phyloP scores from a whole-genome alignment of 1,140 invertebrate genomes.

The Drosophila virilis region DNA sequence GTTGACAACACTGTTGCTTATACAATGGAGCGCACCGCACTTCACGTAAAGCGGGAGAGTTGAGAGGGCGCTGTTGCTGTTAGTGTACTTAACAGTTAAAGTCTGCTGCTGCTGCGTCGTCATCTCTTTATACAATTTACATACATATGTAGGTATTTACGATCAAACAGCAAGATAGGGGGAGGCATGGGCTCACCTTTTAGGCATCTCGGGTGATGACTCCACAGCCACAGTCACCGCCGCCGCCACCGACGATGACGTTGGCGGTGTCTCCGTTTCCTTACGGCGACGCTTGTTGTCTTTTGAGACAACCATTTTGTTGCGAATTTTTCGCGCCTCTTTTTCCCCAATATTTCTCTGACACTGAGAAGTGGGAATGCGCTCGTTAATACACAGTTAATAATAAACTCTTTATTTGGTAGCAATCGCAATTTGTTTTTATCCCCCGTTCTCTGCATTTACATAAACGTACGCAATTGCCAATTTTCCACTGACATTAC shows the following conservation, averaged over 20 bases:
- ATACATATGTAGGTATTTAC: constrained; percentile 34
- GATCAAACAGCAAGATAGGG: constrained; percentile 32
- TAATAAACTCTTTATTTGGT: constrained; percentile 7
- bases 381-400: constrained; percentile 32
- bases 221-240: constrained; percentile 65
- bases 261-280: constrained; percentile 75
- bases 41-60: constrained; percentile 19
- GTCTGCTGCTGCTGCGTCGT: constrained; percentile 59
- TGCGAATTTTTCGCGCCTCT: constrained; percentile 77
- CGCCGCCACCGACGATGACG: constrained; percentile 55
- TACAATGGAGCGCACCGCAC: constrained; percentile 39
- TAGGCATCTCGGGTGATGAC: constrained; percentile 84
- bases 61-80: neutral
- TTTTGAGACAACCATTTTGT: constrained; percentile 84
- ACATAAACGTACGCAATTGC: constrained; percentile 57
- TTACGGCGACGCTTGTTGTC: constrained; percentile 82
- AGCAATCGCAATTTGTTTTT: constrained; percentile 37
- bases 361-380: constrained; percentile 12
- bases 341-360: constrained; percentile 56
- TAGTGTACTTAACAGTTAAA: constrained; percentile 6
- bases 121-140: constrained; percentile 58
- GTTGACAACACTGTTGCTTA: constrained; percentile 44
- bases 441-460: constrained; percentile 35
- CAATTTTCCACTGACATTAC: constrained; percentile 55
- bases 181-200: constrained; percentile 68